These are phyloP conservation scores for Rhinoptilus africanus DNA, from an alignment of 2,113 vertebrate species.

Conservation along the genomic window DNA sequence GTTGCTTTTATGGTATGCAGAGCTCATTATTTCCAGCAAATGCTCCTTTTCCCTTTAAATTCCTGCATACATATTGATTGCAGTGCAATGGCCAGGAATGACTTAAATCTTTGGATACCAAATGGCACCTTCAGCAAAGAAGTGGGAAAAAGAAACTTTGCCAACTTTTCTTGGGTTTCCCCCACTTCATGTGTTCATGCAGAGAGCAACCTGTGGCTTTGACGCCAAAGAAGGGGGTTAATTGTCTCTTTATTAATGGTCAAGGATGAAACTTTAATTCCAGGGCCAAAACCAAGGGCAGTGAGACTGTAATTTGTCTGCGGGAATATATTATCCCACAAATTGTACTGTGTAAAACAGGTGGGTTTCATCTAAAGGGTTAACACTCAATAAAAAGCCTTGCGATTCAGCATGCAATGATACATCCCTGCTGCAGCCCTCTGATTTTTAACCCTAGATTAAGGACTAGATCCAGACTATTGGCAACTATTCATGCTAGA, in stretches of 20 bases:
- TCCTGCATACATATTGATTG: not conserved
- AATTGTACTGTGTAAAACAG: not conserved
- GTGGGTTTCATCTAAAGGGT: not conserved
- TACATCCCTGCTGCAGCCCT: not conserved
- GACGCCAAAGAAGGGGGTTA: not conserved
- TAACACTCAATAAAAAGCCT: not conserved
- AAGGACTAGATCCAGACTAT: not conserved
- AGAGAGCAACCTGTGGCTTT: not conserved
- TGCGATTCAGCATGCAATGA: not conserved
- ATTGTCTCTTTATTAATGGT: not conserved
- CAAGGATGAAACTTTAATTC: not conserved
- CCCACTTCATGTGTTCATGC: not conserved
- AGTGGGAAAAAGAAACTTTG: not conserved
- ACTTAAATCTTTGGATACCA: not conserved
- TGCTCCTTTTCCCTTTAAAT: not conserved
- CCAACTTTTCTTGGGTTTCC: not conserved
- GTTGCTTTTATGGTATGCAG: not conserved
- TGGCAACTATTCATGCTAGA: not conserved
- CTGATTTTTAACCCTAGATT: not conserved
- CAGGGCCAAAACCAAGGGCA: not conserved
- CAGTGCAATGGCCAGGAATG: not conserved
- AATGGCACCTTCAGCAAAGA: not conserved
- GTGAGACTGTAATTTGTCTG: not conserved
- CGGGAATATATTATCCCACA: not conserved
- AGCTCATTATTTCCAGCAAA: not conserved